Evolutionary conservation across 1,140 invertebrate genomes (phyloP).

Genomic region (Saccostrea glomerata): DNA sequence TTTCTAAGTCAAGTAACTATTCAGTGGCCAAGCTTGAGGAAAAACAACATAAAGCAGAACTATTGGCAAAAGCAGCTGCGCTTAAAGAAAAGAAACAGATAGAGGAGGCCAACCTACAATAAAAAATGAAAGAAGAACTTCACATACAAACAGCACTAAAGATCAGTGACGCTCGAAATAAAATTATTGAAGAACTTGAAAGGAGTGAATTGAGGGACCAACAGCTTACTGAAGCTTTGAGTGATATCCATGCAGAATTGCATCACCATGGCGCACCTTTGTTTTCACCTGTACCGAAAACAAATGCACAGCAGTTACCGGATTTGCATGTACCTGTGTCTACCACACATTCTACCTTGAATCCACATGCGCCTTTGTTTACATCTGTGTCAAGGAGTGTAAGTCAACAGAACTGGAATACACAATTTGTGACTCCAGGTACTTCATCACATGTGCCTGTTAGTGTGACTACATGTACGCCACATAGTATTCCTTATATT

Average conservation of each 20-base stretch:
- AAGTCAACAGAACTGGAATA: neutral
- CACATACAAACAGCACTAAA: constrained; percentile 49
- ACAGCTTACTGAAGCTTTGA: neutral
- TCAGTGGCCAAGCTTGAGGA: constrained; percentile 39
- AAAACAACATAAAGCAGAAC: constrained; percentile 45
- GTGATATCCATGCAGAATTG: neutral
- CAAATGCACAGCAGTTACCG: neutral
- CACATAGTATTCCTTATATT: neutral
- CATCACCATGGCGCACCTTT: neutral
- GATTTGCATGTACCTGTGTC: neutral
- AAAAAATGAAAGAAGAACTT: constrained; percentile 53
- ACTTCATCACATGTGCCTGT: neutral
- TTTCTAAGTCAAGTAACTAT: constrained; percentile 7
- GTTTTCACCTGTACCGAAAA: neutral
- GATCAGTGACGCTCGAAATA: constrained; percentile 45
- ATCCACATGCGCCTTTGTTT: constrained; percentile 7
- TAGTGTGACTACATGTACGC: neutral
- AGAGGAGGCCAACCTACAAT: constrained; percentile 50
- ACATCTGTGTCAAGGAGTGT: neutral
- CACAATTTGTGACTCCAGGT: neutral
- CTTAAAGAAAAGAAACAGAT: constrained; percentile 35
- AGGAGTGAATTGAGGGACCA: neutral
- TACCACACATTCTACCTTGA: neutral
- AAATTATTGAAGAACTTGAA: constrained; percentile 51
- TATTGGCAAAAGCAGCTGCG: constrained; percentile 35